These are phyloP conservation scores for Conopomorpha cramerella DNA, from an alignment of 1,140 invertebrate genomes.

Conservation along the genomic window DNA sequence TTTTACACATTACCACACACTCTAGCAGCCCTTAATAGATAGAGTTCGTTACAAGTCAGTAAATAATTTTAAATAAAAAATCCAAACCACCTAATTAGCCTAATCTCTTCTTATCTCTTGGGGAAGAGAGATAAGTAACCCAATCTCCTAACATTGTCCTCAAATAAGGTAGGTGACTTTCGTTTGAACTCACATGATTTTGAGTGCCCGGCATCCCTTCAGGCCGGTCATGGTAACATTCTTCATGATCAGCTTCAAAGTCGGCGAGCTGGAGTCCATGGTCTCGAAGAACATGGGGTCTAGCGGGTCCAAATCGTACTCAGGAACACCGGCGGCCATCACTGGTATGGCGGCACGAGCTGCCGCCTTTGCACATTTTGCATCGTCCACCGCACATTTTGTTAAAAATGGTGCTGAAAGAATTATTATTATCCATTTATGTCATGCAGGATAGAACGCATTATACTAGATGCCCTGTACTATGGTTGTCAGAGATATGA, in stretches of 20 bases:
- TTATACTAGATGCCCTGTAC: too few relatives aligned
- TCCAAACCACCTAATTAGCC: too few relatives aligned
- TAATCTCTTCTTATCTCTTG: too few relatives aligned
- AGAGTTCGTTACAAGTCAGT: not conserved
- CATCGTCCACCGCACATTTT: conserved; percentile 19
- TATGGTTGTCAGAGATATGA: too few relatives aligned
- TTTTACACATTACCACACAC: too few relatives aligned
- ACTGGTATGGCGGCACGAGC: conserved; percentile 11
- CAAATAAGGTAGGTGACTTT: not conserved
- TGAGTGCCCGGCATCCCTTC: conserved; percentile 14
- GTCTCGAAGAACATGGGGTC: conserved; percentile 14
- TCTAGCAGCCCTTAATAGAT: too few relatives aligned
- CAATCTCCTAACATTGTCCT: too few relatives aligned
- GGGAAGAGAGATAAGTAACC: too few relatives aligned
- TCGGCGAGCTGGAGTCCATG: conserved; percentile 10
- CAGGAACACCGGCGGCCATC: conserved; percentile 19
- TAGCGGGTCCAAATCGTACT: conserved; percentile 11
- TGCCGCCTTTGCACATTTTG: conserved; percentile 17
- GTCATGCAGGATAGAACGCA: too few relatives aligned
- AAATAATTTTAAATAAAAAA: not conserved
- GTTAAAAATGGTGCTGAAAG: conserved; percentile 16
- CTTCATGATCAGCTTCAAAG: conserved; percentile 15
- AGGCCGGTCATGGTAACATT: conserved; percentile 15
- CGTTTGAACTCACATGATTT: conserved; percentile 14
- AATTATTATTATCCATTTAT: too few relatives aligned